phyloP scores from a whole-genome alignment of 1,140 invertebrate species.

The Drosophila nebulosa region DNA sequence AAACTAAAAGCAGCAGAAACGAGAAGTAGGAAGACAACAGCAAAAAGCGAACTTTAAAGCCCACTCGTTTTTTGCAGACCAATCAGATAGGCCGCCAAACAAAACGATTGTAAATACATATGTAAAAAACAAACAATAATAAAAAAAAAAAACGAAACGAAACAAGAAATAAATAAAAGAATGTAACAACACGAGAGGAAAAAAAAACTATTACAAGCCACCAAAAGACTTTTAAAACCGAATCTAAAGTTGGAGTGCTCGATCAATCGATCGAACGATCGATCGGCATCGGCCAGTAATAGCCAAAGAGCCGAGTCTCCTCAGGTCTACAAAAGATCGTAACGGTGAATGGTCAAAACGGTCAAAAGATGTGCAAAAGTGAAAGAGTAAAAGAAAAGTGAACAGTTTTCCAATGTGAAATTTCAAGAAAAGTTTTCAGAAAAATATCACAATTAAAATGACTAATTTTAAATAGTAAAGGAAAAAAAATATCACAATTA shows the following conservation, averaged over 20 bases:
- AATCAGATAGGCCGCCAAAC: constrained; percentile 47
- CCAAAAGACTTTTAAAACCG: constrained; percentile 1
- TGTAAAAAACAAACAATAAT: constrained; percentile 16
- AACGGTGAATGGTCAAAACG: constrained; percentile 13
- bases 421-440: background rate
- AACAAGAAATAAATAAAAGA: constrained; percentile 19
- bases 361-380: constrained; percentile 6
- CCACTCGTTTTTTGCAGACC: constrained; percentile 37
- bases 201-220: constrained; percentile 50
- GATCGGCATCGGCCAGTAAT: constrained; percentile 22
- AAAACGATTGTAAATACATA: constrained; percentile 55
- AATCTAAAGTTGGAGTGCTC: background rate
- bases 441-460: background rate
- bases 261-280: constrained; percentile 16
- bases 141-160: constrained; percentile 7
- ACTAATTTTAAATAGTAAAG: background rate
- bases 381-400: background rate
- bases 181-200: constrained; percentile 44
- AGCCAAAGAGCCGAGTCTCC: constrained; percentile 37
- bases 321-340: constrained; percentile 12
- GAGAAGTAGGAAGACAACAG: constrained; percentile 2
- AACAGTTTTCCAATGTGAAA: background rate
- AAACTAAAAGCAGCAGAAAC: background rate
- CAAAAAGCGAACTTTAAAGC: constrained; percentile 6
- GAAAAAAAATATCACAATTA: constrained; percentile 25